A percentile compares a stretch with the other conserved stretches of the same genome.
phyloP scores from a whole-genome alignment of 2,113 vertebrate species.

The Oplegnathus fasciatus region DNA sequence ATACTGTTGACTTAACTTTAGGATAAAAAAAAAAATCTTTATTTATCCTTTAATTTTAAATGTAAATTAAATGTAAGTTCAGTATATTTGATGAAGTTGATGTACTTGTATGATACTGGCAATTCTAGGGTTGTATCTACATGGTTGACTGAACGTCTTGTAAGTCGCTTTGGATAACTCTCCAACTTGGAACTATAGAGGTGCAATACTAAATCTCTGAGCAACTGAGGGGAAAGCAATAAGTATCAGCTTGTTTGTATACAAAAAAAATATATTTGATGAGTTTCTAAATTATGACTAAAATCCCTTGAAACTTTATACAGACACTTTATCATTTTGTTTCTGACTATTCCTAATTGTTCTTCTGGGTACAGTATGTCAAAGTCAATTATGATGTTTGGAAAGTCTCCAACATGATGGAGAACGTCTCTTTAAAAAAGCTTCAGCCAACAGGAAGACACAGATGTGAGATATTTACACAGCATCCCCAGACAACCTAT shows the following conservation, averaged over 20 bases:
- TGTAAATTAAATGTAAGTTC: too few species aligned
- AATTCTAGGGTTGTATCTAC: too few species aligned
- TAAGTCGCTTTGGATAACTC: too few species aligned
- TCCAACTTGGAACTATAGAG: neutral
- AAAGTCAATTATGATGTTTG: neutral
- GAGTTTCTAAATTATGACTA: neutral
- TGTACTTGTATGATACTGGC: too few species aligned
- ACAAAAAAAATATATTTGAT: neutral
- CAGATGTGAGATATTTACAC: constrained; percentile 3
- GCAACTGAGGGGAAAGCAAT: neutral
- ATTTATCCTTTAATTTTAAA: too few species aligned
- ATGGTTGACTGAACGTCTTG: too few species aligned
- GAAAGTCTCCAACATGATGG: neutral
- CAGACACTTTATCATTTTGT: neutral
- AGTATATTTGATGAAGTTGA: too few species aligned
- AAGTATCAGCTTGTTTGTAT: neutral
- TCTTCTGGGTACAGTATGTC: neutral
- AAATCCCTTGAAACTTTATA: neutral
- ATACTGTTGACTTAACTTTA: neutral
- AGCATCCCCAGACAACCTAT: neutral
- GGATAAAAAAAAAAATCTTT: too few species aligned
- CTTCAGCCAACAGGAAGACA: neutral
- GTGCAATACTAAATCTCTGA: neutral
- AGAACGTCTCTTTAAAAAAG: neutral
- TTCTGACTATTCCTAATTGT: neutral